Percentiles rank a stretch among this genome's conserved stretches.
phyloP scores from a whole-genome alignment of 2,113 vertebrate species.

The rat (Rattus norvegicus) region GRCr8 NC_086039.1:18731001-18731500 shows the following conservation, averaged over 20 bases:
- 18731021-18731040: constrained; percentile 54
- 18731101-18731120: not conserved
- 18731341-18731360: constrained; percentile 1
- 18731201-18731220: constrained; percentile 25
- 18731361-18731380: constrained; percentile 68
- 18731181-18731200: constrained; percentile 10
- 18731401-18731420: constrained; percentile 52
- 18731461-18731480: constrained; percentile 32
- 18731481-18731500: constrained; percentile 35
- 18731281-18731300: constrained; percentile 51
- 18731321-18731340: constrained; percentile 4
- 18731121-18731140: not conserved
- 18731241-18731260: constrained; percentile 34
- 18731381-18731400: constrained; percentile 56
- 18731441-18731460: constrained; percentile 60
- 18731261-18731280: constrained; percentile 13
- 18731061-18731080: constrained; percentile 3
- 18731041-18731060: constrained; percentile 4
- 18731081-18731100: not conserved
- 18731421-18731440: constrained; percentile 64
- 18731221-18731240: constrained; percentile 42
- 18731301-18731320: constrained; percentile 59
- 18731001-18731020: constrained; percentile 24
- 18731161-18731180: constrained; percentile 32
- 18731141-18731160: constrained; percentile 25